Base-by-base conservation (phyloP, 2,888 invertebrate species). In the Arge pagana region DNA sequence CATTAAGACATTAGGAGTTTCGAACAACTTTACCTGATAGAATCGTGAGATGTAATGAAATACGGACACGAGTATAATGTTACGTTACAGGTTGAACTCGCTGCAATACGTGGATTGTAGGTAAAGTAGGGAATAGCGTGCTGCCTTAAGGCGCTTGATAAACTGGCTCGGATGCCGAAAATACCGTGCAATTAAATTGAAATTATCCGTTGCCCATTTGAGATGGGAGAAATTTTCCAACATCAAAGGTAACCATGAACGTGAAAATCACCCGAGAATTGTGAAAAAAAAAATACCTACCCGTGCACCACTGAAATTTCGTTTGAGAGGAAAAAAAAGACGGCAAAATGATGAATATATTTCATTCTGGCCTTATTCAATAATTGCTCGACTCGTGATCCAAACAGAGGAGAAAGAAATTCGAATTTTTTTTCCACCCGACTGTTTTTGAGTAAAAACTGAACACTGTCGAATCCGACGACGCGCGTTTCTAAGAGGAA, bases 161-260 rank as follows among this genome's bases (percentile, higher is more conserved):
- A 65, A 64, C 61, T 61, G 55, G 54, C 59, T 60, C 23, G 35
- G 36, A 59, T 56, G 57, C 53, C 62, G 63, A 63, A 67, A 71
- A 67, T 69, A 67, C 68, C 64, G 59, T 63, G 64, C 67, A 68
- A 72, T 72, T 70, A 70, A 68, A 70, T 63, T 49, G 55, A 51
- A 51, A 51, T 51, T 51, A 51, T 42, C 41, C 30, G 31, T 26
- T 42, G 18, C 28, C 43, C 26, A 26, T 18, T 51, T 24, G 21
- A 37, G 37, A 39, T 48, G 48, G 37, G 48, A 48, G 13, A 39
- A 39, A n/a, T n/a, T n/a, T n/a, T n/a, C n/a, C n/a, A n/a, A n/a
- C n/a, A n/a, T n/a, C n/a, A n/a, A n/a, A n/a, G n/a, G n/a, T n/a
- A n/a, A n/a, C n/a, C n/a, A 13, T 8, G 13, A 42, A 26, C n/a